phyloP scores from a whole-genome alignment of 2,797 vertebrate species.

The Onychomys leucogaster region DNA sequence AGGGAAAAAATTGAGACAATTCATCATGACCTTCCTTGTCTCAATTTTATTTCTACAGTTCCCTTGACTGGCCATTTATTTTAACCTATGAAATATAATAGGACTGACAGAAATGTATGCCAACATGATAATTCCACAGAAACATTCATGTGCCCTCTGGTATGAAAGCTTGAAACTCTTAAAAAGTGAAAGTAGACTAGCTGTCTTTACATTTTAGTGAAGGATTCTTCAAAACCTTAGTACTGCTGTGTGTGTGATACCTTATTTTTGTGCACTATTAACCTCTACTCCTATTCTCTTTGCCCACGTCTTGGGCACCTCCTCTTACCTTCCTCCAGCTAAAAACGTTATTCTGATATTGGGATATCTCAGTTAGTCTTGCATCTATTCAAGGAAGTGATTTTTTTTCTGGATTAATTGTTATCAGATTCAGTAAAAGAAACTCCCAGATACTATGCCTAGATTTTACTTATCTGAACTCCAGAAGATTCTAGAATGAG shows the following conservation, averaged over 20 bases:
- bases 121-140: not conserved
- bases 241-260: not conserved
- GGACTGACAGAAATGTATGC: not conserved
- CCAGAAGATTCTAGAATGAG: not conserved
- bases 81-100: not conserved
- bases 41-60: not conserved
- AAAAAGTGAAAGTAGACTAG: not conserved
- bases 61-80: not conserved
- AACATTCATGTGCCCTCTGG: not conserved
- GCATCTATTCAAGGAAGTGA: not conserved
- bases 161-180: not conserved
- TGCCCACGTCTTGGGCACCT: not conserved
- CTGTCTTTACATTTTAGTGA: not conserved
- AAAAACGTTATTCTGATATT: not conserved
- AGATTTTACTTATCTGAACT: not conserved
- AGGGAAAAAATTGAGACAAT: not conserved
- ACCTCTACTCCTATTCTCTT: not conserved
- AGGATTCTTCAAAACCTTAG: not conserved
- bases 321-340: fast-evolving
- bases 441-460: not conserved
- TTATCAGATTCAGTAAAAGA: not conserved
- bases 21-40: not conserved
- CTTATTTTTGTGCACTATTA: not conserved
- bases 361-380: not conserved
- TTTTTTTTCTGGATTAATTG: not conserved